Conservation (phyloP, 1,140 invertebrate species). For the Macrostomum lignano region DNA sequence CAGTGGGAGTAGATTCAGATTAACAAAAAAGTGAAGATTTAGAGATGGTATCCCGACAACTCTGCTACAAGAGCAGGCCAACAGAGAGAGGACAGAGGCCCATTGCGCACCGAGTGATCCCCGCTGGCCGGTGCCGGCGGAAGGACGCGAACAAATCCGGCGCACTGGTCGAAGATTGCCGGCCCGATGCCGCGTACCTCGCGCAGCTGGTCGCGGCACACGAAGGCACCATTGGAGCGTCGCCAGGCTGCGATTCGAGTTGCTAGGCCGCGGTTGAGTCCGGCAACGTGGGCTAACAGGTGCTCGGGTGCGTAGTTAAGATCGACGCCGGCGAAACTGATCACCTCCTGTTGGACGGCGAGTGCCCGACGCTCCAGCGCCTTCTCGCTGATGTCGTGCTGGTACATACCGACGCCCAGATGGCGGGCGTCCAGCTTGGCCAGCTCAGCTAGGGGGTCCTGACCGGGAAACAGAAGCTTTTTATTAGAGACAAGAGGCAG, state of each 20-base stretch:
- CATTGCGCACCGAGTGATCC: too few relatives aligned
- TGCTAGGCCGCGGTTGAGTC: constrained; percentile 41
- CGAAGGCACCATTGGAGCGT: constrained; percentile 39
- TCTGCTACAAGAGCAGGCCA: too few relatives aligned
- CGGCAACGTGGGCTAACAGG: constrained; percentile 48
- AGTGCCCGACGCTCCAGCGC: constrained; percentile 41
- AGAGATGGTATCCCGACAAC: too few relatives aligned
- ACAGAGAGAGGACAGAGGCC: too few relatives aligned
- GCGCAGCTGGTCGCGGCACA: constrained; percentile 39
- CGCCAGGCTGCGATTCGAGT: constrained; percentile 46
- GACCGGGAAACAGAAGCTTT: constrained; percentile 49
- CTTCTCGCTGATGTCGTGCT: constrained; percentile 55
- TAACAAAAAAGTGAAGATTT: too few relatives aligned
- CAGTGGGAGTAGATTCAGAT: too few relatives aligned
- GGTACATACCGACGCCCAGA: constrained; percentile 58
- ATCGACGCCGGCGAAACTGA: constrained; percentile 67
- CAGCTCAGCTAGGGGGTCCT: constrained; percentile 59
- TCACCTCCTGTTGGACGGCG: constrained; percentile 42
- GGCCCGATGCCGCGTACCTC: constrained; percentile 47
- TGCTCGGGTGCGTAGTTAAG: constrained; percentile 50
- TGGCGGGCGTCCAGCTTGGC: constrained; percentile 70
- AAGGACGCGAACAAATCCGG: constrained; percentile 54
- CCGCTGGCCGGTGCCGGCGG: too few relatives aligned
- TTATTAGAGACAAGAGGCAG: constrained; percentile 12
- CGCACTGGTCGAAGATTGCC: constrained; percentile 56